These are phyloP conservation scores for Pandemis heparana DNA, from an alignment of 2,888 invertebrate species.

Conservation along the genomic window DNA sequence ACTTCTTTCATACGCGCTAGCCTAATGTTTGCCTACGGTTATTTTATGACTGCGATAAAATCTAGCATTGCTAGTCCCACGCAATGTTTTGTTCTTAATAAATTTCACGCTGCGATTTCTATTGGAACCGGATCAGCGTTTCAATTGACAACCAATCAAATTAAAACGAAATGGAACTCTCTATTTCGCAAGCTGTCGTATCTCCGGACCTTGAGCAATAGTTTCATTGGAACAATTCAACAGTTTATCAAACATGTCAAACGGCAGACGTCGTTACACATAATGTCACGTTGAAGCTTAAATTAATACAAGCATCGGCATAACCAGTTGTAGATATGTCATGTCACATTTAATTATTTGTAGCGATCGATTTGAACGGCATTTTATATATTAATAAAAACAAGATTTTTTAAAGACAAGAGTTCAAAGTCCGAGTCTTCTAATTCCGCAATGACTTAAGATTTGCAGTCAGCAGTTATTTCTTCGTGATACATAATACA, in stretches of 20 bases:
- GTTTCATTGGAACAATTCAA: conserved; percentile 14
- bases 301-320: conserved; percentile 18
- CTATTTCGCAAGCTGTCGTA: conserved; percentile 10
- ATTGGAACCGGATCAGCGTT: conserved; percentile 31
- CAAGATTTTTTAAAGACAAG: neutral
- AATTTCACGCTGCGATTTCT: conserved; percentile 25
- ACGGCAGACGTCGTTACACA: conserved; percentile 13
- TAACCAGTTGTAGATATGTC: conserved; percentile 33
- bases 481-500: neutral
- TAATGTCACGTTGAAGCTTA: conserved; percentile 29
- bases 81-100: neutral
- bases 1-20: too few relatives aligned
- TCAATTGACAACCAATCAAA: conserved; percentile 22
- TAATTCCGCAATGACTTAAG: neutral
- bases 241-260: conserved; percentile 13
- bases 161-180: conserved; percentile 24
- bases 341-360: conserved; percentile 4
- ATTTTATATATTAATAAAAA: neutral
- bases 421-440: neutral
- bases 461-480: neutral
- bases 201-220: conserved; percentile 23
- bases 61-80: neutral
- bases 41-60: neutral
- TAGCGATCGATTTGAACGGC: neutral
- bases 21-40: neutral